Evolutionary conservation across 2,888 invertebrate genomes (phyloP), one percentile per base, ranked within the genome.

Genomic region (Eilema griseolum): DNA sequence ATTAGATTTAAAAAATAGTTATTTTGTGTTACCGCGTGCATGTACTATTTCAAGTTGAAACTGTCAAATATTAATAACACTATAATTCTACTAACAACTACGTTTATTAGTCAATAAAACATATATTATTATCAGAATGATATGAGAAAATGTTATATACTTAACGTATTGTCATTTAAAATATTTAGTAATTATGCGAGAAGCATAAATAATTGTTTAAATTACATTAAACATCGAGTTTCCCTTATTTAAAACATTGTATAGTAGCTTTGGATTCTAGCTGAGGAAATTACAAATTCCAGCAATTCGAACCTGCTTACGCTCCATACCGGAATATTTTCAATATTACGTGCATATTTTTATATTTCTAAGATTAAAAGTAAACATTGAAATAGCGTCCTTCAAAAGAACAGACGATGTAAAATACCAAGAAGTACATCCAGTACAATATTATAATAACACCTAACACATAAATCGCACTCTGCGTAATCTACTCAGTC

Each of bases 401-500:
- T 80, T 77, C 79, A 79, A 79, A 70, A 80, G 75, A 73, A 79
- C 77, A 11, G 66, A 63, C 72, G 26, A 62, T 52, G 46, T 28
- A 64, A 28, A 62, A 66, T 66, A 72, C 73, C 57, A 73, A 65
- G 71, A 71, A 69, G 69, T 73, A 67, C 28, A 73, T 72, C 66
- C 63, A 78, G 74, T 73, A 73, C 61, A 73, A 63, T 74, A 71
- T 57, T 23, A 73, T 62, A 8, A 66, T 72, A 81, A 78, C 74
- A 74, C 69, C 73, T 76, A 80, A 23, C 66, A 68, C 61, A 73
- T 75, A 74, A 59, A 63, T 68, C 64, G 74, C 73, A 74, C 75
- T 71, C 66, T 67, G 60, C 71, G 68, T 71, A 67, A 69, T 70
- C 73, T 81, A 81, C 71, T 81, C 81, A 81, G 81, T 79, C 81